Conservation (phyloP, 2,113 vertebrate species). For the Steatornis caripensis region DNA sequence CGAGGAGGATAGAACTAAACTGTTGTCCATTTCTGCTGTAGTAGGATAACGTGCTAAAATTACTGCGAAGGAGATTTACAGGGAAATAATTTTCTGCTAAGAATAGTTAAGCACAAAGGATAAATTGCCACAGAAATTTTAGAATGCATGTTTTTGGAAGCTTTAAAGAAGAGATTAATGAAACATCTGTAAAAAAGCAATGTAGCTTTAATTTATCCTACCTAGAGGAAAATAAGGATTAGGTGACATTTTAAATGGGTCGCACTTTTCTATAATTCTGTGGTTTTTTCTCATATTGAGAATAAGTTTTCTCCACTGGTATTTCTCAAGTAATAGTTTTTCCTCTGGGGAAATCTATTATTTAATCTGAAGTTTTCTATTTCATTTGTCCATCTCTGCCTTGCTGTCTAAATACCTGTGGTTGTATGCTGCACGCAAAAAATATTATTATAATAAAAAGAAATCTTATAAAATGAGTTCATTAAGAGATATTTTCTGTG, state of each 20-base stretch:
- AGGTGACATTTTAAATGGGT: slow-evolving; percentile 38
- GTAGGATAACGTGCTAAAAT: background rate
- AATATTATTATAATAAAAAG: background rate
- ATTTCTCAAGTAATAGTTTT: background rate
- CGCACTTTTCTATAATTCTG: background rate
- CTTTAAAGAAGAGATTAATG: slow-evolving; percentile 34
- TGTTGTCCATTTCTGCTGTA: background rate
- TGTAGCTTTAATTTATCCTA: slow-evolving; percentile 33
- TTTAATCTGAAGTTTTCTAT: background rate
- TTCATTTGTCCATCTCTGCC: background rate
- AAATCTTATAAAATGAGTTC: background rate
- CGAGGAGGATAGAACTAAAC: background rate
- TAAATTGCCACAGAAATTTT: slow-evolving; percentile 8
- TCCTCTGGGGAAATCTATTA: background rate
- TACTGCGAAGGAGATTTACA: background rate
- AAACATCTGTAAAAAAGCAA: slow-evolving; percentile 49
- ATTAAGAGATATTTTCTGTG: background rate
- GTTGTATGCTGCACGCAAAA: background rate
- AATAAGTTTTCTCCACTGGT: background rate
- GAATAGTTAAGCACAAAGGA: slow-evolving; percentile 6
- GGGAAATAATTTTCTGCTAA: slow-evolving; percentile 6
- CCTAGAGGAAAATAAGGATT: slow-evolving; percentile 25
- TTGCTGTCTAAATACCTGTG: background rate
- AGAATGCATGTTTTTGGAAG: background rate
- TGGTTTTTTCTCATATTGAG: background rate